Evolutionary conservation across 2,113 vertebrate species (phyloP), one percentile per base, ranked within the genome.

Genomic region (Globicephala melas): DNA sequence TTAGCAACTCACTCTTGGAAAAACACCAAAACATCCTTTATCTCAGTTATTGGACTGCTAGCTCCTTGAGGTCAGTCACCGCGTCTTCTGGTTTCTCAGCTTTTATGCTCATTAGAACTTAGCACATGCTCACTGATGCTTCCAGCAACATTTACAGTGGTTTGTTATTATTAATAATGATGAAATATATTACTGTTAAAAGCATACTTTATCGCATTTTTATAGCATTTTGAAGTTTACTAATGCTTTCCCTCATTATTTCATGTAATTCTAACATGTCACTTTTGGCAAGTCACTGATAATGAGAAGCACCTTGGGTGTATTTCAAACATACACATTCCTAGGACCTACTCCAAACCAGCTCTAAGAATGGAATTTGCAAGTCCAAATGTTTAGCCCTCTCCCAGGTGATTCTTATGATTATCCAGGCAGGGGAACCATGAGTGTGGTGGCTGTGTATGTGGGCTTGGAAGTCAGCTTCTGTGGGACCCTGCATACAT

Each of bases 401-500:
- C 31, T 83, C 36, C 36, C 2, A 7, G 76, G 53, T 25, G 23
- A 33, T 33, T 44, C n/a, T 91, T 55, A 53, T 55, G 47, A 36
- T 65, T 28, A 18, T 2, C 18, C 41, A 62, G 60, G 33, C 4
- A 5, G 26, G 9, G 14, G n/a, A 50, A 21, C 33, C 65, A 18
- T 0, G 1, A n/a, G 25, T 55, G 41, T 33, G 44, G 73, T 44
- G 33, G 44, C 38, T 23, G 5, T 14, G 15, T 23, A 6, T 3
- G 3, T n/a, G 33, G 50, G 12, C 18, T 41, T 38, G 25, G n/a
- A 17, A 33, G 26, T 21, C 71, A 65, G n/a, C 41, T 25, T 65
- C 70, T 53, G 13, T 18, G 26, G 68, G 26, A 13, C 36, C 0
- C 0, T 3, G 13, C 21, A n/a, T 60, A 26, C 11, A 10, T 38